phyloP scores from a whole-genome alignment of 1,140 invertebrate genomes.

The Myzus persicae region DNA sequence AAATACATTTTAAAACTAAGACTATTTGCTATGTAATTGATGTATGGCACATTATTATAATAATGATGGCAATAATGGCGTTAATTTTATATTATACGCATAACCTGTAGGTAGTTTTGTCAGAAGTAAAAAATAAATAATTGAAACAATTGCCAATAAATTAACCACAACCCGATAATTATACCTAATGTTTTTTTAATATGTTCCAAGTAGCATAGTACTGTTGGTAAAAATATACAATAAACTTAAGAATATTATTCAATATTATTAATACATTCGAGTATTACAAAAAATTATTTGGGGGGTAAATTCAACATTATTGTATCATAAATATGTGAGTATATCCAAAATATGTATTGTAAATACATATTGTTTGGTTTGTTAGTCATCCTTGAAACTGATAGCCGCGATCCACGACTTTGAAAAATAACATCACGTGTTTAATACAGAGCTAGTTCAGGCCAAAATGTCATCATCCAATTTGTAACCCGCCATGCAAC shows the following conservation, averaged over 20 bases:
- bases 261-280: too few relatives aligned
- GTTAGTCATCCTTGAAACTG: background rate
- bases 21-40: background rate
- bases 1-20: background rate
- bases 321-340: background rate
- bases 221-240: background rate
- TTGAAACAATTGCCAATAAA: too few relatives aligned
- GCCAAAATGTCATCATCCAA: slow-evolving; percentile 51
- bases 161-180: background rate
- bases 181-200: background rate
- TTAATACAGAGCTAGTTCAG: background rate
- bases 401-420: background rate
- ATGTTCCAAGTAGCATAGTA: background rate
- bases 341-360: background rate
- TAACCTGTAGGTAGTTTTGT: background rate
- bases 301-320: background rate
- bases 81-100: background rate
- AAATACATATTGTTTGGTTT: background rate
- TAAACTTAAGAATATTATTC: background rate
- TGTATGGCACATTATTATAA: background rate
- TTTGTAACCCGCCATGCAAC: slow-evolving; percentile 53
- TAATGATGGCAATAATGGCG: background rate
- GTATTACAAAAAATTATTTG: background rate
- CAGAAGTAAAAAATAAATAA: background rate
- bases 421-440: slow-evolving; percentile 15